A percentile compares a stretch with the other conserved stretches of the same genome.
Conservation (phyloP, 2,113 vertebrate species). For the Serilophus lunatus region DNA sequence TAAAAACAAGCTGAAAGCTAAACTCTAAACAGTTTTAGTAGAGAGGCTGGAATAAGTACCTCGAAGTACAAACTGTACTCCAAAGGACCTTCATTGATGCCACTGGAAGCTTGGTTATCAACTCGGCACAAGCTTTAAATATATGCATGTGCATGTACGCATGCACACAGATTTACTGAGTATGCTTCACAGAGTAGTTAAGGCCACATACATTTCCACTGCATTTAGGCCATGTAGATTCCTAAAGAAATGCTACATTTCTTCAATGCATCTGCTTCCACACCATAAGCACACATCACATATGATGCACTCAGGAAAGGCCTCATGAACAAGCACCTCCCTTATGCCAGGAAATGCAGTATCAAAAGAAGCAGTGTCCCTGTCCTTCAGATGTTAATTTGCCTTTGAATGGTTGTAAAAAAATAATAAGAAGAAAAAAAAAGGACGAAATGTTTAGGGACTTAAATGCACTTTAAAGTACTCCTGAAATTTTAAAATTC, state of each 20-base stretch:
- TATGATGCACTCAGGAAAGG: neutral
- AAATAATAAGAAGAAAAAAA: neutral
- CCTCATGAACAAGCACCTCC: neutral
- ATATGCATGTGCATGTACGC: fast-evolving
- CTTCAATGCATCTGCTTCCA: neutral
- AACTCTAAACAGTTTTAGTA: neutral
- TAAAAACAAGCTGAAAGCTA: neutral
- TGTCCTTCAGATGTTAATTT: neutral
- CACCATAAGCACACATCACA: neutral
- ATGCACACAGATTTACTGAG: neutral
- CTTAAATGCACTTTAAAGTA: neutral
- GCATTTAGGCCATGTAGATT: neutral
- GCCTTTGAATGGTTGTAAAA: neutral
- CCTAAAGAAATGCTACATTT: neutral
- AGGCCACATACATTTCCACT: neutral
- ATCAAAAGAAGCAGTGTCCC: neutral
- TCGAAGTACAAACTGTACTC: neutral
- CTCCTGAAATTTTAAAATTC: neutral
- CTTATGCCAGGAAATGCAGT: neutral
- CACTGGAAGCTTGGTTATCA: neutral
- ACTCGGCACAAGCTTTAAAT: neutral
- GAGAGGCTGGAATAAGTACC: neutral
- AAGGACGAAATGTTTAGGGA: neutral
- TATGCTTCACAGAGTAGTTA: neutral
- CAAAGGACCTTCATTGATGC: neutral